Evolutionary conservation across 2,888 invertebrate genomes (phyloP).

Genomic region (Apamea monoglypha): DNA sequence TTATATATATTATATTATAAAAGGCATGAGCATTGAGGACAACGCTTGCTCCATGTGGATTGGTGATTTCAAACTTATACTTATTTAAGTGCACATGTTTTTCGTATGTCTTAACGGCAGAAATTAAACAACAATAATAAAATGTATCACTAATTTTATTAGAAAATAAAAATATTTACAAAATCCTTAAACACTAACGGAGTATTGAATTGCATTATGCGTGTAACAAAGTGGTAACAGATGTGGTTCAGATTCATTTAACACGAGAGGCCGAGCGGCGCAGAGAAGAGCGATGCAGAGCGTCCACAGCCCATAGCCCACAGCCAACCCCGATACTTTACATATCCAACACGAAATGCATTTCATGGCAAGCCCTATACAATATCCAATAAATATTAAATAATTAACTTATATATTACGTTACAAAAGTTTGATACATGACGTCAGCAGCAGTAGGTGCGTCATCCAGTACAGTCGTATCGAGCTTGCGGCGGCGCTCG

Average conservation of each 20-base stretch:
- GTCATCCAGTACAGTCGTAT: conserved; percentile 68
- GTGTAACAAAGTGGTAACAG: conserved; percentile 83
- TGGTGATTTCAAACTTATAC: neutral
- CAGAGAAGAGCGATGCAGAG: conserved; percentile 48
- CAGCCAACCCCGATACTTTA: conserved; percentile 68
- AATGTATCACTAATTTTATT: conserved; percentile 77
- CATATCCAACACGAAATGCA: conserved; percentile 82
- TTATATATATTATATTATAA: no score
- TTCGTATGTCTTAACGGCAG: neutral
- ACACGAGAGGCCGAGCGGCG: conserved; percentile 49
- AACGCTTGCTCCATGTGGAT: neutral
- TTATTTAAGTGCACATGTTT: neutral
- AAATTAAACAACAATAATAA: conserved; percentile 67
- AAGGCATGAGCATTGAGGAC: neutral
- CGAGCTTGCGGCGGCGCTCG: conserved; percentile 58
- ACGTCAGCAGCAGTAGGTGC: conserved; percentile 74
- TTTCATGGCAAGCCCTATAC: conserved; percentile 87
- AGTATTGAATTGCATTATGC: conserved; percentile 87
- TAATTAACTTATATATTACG: conserved; percentile 72
- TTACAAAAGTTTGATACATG: conserved; percentile 77
- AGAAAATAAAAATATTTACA: conserved; percentile 85
- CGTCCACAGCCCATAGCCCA: conserved; percentile 70
- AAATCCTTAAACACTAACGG: conserved; percentile 82
- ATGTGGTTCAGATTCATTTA: conserved; percentile 68
- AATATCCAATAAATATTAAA: conserved; percentile 84